These are phyloP conservation scores for Tridacna crocea DNA, from an alignment of 2,888 invertebrate genomes.

Conservation along the genomic window DNA sequence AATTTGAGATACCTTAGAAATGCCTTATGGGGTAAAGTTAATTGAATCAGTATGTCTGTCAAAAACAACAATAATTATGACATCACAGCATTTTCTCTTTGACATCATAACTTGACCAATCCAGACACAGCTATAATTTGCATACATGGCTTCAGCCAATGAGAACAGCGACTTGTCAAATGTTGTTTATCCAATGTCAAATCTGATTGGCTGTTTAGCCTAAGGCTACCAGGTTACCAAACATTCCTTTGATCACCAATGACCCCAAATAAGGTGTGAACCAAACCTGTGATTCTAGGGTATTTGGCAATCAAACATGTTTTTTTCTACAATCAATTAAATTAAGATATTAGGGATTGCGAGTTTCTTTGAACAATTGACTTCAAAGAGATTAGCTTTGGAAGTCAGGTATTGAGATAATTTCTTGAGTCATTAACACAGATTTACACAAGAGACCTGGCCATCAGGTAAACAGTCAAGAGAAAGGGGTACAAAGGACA, in stretches of 20 bases:
- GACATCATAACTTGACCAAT: slow-evolving; percentile 17
- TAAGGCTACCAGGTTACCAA: slow-evolving; percentile 18
- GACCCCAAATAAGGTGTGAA: slow-evolving; percentile 4
- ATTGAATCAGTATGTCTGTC: too few relatives aligned
- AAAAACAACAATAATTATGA: slow-evolving; percentile 13
- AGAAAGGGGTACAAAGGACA: background rate
- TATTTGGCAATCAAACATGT: slow-evolving; percentile 13
- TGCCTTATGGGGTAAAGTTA: too few relatives aligned
- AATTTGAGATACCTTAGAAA: too few relatives aligned
- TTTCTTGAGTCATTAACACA: background rate
- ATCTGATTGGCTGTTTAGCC: slow-evolving; percentile 15
- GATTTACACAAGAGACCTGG: background rate
- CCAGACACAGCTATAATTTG: background rate
- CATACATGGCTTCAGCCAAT: slow-evolving; percentile 4
- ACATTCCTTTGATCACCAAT: slow-evolving; percentile 10
- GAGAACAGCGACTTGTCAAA: background rate
- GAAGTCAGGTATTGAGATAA: slow-evolving; percentile 9
- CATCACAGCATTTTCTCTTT: slow-evolving; percentile 19
- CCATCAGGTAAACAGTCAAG: background rate
- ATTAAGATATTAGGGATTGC: slow-evolving; percentile 14
- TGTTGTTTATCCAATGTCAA: slow-evolving; percentile 5
- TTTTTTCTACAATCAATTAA: slow-evolving; percentile 8
- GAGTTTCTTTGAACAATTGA: background rate
- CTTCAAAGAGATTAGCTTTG: slow-evolving; percentile 14
- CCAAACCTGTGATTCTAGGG: slow-evolving; percentile 19